These are phyloP conservation scores for Illadopsis cleaveri DNA, from an alignment of 2,113 vertebrate genomes.

Conservation along the genomic window DNA sequence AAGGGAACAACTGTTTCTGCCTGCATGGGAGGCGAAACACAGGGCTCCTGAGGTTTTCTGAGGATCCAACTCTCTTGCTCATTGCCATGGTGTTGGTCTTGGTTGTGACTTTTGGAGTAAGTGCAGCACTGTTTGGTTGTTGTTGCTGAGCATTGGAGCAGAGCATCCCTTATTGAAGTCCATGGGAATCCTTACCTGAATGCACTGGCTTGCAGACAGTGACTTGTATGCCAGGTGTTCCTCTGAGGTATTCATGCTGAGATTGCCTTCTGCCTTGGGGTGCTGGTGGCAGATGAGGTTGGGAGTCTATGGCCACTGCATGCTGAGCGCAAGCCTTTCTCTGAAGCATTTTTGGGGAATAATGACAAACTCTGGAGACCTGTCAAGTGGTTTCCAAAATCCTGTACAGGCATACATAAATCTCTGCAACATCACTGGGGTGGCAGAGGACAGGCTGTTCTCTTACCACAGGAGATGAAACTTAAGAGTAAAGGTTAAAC, in stretches of 20 bases:
- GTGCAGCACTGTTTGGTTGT: background rate
- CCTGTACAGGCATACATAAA: background rate
- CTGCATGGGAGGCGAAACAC: background rate
- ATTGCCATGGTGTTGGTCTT: background rate
- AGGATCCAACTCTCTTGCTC: background rate
- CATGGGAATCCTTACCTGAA: background rate
- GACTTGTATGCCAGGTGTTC: background rate
- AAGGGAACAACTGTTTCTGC: background rate
- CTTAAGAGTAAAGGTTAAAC: background rate
- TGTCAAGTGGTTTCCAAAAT: background rate
- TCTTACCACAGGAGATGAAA: background rate
- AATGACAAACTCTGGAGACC: background rate
- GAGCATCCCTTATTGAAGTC: background rate
- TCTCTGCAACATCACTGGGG: background rate
- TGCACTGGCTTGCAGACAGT: background rate
- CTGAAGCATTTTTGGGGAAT: background rate
- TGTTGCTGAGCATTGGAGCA: fast-evolving
- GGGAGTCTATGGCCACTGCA: fast-evolving
- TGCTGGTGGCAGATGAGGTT: background rate
- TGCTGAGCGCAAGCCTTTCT: background rate
- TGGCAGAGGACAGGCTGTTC: background rate
- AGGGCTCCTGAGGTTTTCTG: background rate
- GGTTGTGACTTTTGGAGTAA: background rate
- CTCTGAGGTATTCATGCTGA: background rate
- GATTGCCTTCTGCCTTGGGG: background rate